Percentiles rank a stretch among this genome's conserved stretches.
phyloP scores from a whole-genome alignment of 2,797 vertebrate species.

The Clarias pachynema region DNA sequence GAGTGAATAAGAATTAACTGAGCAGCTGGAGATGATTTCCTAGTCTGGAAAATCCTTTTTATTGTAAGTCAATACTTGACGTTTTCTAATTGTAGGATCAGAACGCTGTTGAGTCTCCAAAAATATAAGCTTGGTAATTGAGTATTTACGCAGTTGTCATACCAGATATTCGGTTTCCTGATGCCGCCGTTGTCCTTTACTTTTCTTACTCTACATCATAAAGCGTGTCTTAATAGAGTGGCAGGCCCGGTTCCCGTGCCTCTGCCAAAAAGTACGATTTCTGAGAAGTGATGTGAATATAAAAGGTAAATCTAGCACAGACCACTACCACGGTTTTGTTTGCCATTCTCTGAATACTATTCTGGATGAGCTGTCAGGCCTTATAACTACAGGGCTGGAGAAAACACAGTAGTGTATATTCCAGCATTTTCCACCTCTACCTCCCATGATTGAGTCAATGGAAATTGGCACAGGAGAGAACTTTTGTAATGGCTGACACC shows the following conservation, averaged over 20 bases:
- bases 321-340: slow-evolving; percentile 43
- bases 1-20: slow-evolving; percentile 40
- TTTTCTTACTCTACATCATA: slow-evolving; percentile 37
- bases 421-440: slow-evolving; percentile 47
- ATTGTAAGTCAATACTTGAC: slow-evolving; percentile 35
- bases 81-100: slow-evolving; percentile 40
- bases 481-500: slow-evolving; percentile 53
- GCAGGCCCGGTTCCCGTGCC: slow-evolving; percentile 11
- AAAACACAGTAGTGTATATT: slow-evolving; percentile 63
- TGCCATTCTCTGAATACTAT: slow-evolving; percentile 53
- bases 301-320: slow-evolving; percentile 30
- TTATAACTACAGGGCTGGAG: slow-evolving; percentile 47
- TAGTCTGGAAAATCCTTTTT: slow-evolving; percentile 36
- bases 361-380: slow-evolving; percentile 54
- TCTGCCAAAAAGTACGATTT: slow-evolving; percentile 49
- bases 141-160: slow-evolving; percentile 25
- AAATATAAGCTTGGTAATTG: slow-evolving; percentile 26
- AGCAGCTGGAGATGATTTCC: slow-evolving; percentile 53
- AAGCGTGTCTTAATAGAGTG: slow-evolving; percentile 36
- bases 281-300: slow-evolving; percentile 48
- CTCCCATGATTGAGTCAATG: slow-evolving; percentile 49
- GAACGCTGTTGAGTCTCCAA: slow-evolving; percentile 18
- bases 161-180: slow-evolving; percentile 13
- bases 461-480: slow-evolving; percentile 51
- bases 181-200: slow-evolving; percentile 25